phyloP scores from a whole-genome alignment of 2,113 vertebrate genomes.

The Chaetodon auriga region DNA sequence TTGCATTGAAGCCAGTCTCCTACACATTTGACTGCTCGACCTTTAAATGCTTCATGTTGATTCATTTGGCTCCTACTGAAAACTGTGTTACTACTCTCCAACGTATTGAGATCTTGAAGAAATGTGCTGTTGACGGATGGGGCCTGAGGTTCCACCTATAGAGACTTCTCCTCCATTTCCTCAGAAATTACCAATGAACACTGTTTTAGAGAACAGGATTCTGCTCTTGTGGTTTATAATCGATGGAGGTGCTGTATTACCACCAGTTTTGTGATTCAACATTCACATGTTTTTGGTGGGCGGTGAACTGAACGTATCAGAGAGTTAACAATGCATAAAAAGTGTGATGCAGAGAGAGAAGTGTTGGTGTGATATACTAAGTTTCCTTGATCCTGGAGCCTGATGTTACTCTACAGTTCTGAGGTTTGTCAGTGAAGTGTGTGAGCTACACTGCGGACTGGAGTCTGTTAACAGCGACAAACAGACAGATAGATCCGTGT shows the following conservation, averaged over 20 bases:
- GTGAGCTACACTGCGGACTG: too few relatives aligned
- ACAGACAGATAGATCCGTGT: too few relatives aligned
- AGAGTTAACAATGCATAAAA: too few relatives aligned
- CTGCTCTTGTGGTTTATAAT: slow-evolving; percentile 30
- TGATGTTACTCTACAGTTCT: too few relatives aligned
- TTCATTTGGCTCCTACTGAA: slow-evolving; percentile 5
- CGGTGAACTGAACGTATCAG: too few relatives aligned
- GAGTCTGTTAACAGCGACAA: too few relatives aligned
- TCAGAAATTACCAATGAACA: background rate
- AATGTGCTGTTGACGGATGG: slow-evolving; percentile 16
- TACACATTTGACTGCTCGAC: background rate
- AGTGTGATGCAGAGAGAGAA: too few relatives aligned
- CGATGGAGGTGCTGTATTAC: slow-evolving; percentile 54
- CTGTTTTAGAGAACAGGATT: background rate
- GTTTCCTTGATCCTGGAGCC: too few relatives aligned
- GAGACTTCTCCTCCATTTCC: background rate
- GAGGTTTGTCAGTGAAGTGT: too few relatives aligned
- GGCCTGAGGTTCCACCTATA: slow-evolving; percentile 5
- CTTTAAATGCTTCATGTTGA: background rate
- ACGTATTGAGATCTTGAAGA: background rate
- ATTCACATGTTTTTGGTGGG: too few relatives aligned
- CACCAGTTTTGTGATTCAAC: background rate
- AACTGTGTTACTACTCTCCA: background rate
- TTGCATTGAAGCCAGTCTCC: background rate
- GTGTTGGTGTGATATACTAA: too few relatives aligned